Conservation (phyloP, 2,113 vertebrate species). For the Labeo rohita region DNA sequence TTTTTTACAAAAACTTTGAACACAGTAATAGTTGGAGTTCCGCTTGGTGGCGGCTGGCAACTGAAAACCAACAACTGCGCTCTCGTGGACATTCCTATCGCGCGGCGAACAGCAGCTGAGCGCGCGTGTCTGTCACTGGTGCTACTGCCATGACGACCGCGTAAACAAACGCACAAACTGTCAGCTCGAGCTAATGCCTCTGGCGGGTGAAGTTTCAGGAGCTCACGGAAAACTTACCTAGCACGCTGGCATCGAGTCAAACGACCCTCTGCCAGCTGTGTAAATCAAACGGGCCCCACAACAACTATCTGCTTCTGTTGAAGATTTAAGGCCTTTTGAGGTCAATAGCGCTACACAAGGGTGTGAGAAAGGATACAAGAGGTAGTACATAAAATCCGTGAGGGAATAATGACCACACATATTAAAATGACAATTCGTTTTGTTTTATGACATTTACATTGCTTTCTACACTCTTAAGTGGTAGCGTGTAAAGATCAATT, state of each 20-base stretch:
- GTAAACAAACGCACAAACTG: conserved; percentile 81
- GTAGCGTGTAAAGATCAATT: no score
- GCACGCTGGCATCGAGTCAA: conserved; percentile 66
- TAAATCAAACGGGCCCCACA: conserved; percentile 69
- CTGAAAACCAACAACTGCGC: conserved; percentile 81
- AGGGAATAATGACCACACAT: neutral
- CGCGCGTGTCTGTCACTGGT: conserved; percentile 77
- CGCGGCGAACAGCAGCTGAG: conserved; percentile 83
- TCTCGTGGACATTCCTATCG: conserved; percentile 81
- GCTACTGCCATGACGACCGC: conserved; percentile 75
- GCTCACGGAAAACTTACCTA: conserved; percentile 72
- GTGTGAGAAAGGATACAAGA: neutral
- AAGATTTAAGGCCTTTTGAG: conserved; percentile 37
- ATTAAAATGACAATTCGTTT: no score
- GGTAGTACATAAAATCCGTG: neutral
- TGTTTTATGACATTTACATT: no score
- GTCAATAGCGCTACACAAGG: neutral
- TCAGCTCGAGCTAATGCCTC: conserved; percentile 77
- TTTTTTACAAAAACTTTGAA: neutral
- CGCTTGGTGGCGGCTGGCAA: conserved; percentile 64
- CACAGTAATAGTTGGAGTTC: conserved; percentile 10
- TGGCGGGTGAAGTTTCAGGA: conserved; percentile 74
- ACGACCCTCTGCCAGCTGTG: conserved; percentile 59
- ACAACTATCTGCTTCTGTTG: conserved; percentile 45
- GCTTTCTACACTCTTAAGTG: no score